Percentiles rank a stretch among this genome's conserved stretches.
Conservation (phyloP, 2,113 vertebrate species). For the Nothocercus julius region DNA sequence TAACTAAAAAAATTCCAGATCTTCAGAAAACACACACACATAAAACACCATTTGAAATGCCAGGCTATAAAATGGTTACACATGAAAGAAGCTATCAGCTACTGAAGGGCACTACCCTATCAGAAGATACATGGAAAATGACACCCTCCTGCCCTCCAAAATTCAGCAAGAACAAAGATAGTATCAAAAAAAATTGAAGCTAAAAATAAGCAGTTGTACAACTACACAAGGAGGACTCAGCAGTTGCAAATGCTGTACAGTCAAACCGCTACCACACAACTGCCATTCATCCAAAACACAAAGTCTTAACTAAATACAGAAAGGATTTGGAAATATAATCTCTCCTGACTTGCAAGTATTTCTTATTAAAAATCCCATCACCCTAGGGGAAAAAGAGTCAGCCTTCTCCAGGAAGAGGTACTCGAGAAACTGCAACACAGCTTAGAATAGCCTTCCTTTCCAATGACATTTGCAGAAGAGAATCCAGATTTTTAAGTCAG, state of each 20-base stretch:
- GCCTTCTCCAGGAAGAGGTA: background rate
- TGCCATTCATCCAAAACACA: background rate
- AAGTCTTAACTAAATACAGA: background rate
- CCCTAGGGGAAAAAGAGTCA: background rate
- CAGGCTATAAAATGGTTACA: too few species aligned
- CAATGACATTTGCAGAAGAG: background rate
- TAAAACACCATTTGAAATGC: too few species aligned
- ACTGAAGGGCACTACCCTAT: too few species aligned
- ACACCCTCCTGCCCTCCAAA: background rate
- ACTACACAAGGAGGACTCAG: fast-evolving
- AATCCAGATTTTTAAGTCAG: background rate
- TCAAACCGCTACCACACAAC: background rate
- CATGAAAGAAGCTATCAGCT: too few species aligned
- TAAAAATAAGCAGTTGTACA: background rate
- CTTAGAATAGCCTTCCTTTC: background rate
- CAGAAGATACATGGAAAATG: too few species aligned
- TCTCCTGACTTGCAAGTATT: background rate
- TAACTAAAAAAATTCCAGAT: too few species aligned
- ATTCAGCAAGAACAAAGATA: background rate
- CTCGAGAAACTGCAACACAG: background rate
- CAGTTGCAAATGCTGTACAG: background rate
- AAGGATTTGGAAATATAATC: background rate
- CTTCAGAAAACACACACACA: too few species aligned
- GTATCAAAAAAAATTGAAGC: background rate
- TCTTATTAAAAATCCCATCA: background rate